These are phyloP conservation scores for Colletes collaris DNA, from an alignment of 2,888 invertebrate genomes.

Conservation along the genomic window DNA sequence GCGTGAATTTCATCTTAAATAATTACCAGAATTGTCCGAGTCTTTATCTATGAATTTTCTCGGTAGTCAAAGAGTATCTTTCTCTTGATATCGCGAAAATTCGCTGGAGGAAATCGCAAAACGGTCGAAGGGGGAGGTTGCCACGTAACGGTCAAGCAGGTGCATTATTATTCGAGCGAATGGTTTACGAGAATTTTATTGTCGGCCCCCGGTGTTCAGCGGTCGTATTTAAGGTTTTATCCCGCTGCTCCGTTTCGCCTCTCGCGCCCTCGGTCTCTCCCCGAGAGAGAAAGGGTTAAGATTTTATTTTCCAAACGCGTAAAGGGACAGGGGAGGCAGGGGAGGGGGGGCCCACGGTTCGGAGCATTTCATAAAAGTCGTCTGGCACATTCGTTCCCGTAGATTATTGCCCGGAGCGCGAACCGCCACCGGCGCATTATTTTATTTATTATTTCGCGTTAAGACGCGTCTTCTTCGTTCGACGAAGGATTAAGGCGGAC, in stretches of 20 bases:
- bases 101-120: background rate
- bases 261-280: slow-evolving; percentile 38
- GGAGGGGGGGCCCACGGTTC: slow-evolving; percentile 55
- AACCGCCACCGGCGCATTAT: slow-evolving; percentile 62
- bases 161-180: slow-evolving; percentile 78
- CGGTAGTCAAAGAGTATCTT: too few species aligned
- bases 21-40: too few species aligned
- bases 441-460: slow-evolving; percentile 72
- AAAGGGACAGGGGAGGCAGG: slow-evolving; percentile 60
- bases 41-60: too few species aligned
- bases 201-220: slow-evolving; percentile 81
- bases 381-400: slow-evolving; percentile 82
- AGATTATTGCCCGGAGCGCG: slow-evolving; percentile 79
- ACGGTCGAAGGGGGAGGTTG: background rate
- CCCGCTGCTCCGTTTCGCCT: slow-evolving; percentile 65
- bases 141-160: slow-evolving; percentile 72
- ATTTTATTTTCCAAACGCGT: slow-evolving; percentile 76
- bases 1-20: too few species aligned
- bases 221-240: slow-evolving; percentile 82
- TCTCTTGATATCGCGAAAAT: too few species aligned
- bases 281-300: slow-evolving; percentile 71
- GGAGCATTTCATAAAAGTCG: slow-evolving; percentile 82
- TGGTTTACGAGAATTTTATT: slow-evolving; percentile 82
- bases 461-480: slow-evolving; percentile 39
- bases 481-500: slow-evolving; percentile 62